phyloP scores from a whole-genome alignment of 37 sponge, comb jelly and placozoan species.

The Dysidea cf. avara region DNA sequence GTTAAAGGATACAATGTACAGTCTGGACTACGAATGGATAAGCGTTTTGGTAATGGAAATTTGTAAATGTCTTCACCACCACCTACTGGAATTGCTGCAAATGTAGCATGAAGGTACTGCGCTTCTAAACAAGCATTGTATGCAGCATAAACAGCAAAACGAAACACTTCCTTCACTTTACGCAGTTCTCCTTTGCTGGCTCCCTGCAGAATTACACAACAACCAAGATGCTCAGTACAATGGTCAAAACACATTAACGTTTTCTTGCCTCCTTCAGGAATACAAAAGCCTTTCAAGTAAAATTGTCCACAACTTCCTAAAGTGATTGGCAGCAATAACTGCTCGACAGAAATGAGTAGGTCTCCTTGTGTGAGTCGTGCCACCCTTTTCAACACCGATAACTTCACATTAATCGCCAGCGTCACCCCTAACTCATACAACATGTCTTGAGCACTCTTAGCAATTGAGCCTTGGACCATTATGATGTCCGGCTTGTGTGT shows the following conservation, averaged over 20 bases:
- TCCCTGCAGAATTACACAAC: slow-evolving; percentile 83
- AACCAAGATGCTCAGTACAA: slow-evolving; percentile 70
- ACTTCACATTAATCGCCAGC: slow-evolving; percentile 87
- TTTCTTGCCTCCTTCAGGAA: slow-evolving; percentile 72
- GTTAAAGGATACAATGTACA: too few relatives aligned
- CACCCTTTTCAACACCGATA: slow-evolving; percentile 75
- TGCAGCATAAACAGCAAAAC: slow-evolving; percentile 65
- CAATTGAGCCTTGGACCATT: slow-evolving; percentile 88
- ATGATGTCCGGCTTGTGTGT: slow-evolving; percentile 77
- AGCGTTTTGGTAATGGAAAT: too few relatives aligned
- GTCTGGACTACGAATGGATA: too few relatives aligned
- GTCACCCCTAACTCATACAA: slow-evolving; percentile 77
- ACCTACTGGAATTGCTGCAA: slow-evolving; percentile 20
- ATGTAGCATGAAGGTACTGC: slow-evolving; percentile 61
- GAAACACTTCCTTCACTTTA: slow-evolving; percentile 80
- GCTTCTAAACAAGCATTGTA: slow-evolving; percentile 81
- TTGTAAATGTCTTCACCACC: background rate
- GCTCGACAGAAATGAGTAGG: slow-evolving; percentile 76
- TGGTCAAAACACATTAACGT: slow-evolving; percentile 91
- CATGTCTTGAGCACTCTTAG: slow-evolving; percentile 85
- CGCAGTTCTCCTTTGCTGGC: slow-evolving; percentile 50
- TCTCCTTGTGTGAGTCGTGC: slow-evolving; percentile 78
- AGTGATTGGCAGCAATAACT: slow-evolving; percentile 64
- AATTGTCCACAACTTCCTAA: slow-evolving; percentile 89
- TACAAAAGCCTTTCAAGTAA: slow-evolving; percentile 59